Base-by-base conservation (phyloP, 1,140 invertebrate genomes). In the Drosophila elegans region DNA sequence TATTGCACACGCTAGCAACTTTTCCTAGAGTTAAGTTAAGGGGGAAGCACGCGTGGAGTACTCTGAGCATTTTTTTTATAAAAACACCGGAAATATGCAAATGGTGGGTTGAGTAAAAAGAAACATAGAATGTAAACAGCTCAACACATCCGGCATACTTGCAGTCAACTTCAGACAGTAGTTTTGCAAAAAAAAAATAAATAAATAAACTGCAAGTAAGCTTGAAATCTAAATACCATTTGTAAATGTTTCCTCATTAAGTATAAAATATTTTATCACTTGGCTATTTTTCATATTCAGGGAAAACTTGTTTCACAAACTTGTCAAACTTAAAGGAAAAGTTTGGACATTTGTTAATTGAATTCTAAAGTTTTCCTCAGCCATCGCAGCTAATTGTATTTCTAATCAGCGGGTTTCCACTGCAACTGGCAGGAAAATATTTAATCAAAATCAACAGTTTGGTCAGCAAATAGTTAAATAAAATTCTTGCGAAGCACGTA, bases 11-110 rank as follows among this genome's bases (percentile, higher is more conserved):
- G 51, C 49, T 68, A 10, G 74, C 59, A 64, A 66, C 63, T 75
- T 77, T 66, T n/a, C 13, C 4, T 29, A 29, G 39, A 73, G 16
- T 34, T 9, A 32, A 13, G 38, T 36, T 36, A 67, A 44, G 25
- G 36, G 48, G 46, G 32, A 36, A 44, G 25, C 64, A 36, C 32
- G 46, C 38, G 25, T 68, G 62, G 53, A 36, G 46, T 25, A 38
- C 4, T 13, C 38, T 2, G 39, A 39, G 21, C n/a, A n/a, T 13
- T 12, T 36, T 25, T 25, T 60, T 56, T 51, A 56, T 56, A 77
- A 80, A 48, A 81, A 81, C 46, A 81, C 78, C 82, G 81, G 81
- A 85, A 85, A 71, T 80, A 68, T 62, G 76, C 41, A 71, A 82
- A 82, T 75, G 64, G 83, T 72, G 52, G 60, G 52, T 54, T 57